Evolutionary conservation across 2,113 vertebrate genomes (phyloP).

Genomic region (Trematomus loennbergii): DNA sequence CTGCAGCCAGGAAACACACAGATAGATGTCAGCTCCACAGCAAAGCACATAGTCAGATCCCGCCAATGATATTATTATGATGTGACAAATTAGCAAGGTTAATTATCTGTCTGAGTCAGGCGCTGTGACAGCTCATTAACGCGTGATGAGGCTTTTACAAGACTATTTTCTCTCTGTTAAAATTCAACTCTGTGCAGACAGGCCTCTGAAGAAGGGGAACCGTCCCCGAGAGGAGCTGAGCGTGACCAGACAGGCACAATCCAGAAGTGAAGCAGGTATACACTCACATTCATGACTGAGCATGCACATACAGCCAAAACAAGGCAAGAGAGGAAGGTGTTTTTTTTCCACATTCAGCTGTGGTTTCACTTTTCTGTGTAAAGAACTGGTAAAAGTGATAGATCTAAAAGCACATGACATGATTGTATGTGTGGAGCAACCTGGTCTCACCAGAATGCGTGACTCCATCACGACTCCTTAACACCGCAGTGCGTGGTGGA

Average conservation of each 20-base stretch:
- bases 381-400: neutral
- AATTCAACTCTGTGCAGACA: slow-evolving; percentile 10
- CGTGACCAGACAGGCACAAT: slow-evolving; percentile 51
- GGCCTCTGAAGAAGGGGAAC: slow-evolving; percentile 22
- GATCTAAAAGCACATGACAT: neutral
- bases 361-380: slow-evolving; percentile 2
- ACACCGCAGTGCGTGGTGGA: no score
- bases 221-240: slow-evolving; percentile 31
- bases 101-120: slow-evolving; percentile 54
- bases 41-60: neutral
- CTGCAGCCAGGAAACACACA: slow-evolving; percentile 27
- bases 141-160: slow-evolving; percentile 24
- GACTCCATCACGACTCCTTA: no score
- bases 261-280: slow-evolving; percentile 10
- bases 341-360: neutral
- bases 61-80: slow-evolving; percentile 36
- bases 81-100: slow-evolving; percentile 57
- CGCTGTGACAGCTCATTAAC: slow-evolving; percentile 55
- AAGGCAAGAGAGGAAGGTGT: neutral
- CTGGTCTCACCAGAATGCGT: no score
- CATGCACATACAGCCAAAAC: slow-evolving; percentile 18
- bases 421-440: neutral
- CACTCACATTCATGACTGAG: slow-evolving; percentile 42
- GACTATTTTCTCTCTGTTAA: neutral
- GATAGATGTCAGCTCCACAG: slow-evolving; percentile 20